Evolutionary conservation across 2,888 invertebrate species (phyloP).

Genomic region (Brachylomia viminalis): DNA sequence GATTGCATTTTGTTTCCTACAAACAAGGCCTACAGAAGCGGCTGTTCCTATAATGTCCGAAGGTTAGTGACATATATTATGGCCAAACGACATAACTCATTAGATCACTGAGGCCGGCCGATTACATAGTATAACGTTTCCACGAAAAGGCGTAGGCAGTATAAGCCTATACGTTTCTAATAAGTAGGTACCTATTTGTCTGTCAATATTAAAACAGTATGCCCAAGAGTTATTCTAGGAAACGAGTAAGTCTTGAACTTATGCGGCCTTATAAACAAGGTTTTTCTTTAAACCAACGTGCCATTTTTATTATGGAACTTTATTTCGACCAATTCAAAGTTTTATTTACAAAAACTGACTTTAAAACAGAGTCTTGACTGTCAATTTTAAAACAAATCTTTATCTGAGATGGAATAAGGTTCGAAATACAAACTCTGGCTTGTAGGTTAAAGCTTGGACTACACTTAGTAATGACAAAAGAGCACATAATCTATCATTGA

Average conservation of each 20-base stretch:
- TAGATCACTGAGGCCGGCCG: not conserved
- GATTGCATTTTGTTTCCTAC: constrained; percentile 30
- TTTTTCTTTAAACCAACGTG: not conserved
- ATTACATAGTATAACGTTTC: constrained; percentile 17
- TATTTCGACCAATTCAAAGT: not conserved
- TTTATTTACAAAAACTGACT: not conserved
- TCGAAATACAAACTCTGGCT: not conserved
- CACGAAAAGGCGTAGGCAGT: constrained; percentile 5
- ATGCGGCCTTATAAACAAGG: not conserved
- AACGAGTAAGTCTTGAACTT: not conserved
- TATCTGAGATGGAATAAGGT: not conserved
- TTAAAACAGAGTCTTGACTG: not conserved
- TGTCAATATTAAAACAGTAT: constrained; percentile 9
- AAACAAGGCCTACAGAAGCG: constrained; percentile 37
- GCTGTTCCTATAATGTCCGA: constrained; percentile 15
- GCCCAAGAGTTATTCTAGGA: not conserved
- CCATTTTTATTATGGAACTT: not conserved
- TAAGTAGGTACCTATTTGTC: not conserved
- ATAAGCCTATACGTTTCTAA: not conserved
- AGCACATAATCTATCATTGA: not conserved
- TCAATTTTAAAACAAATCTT: not conserved
- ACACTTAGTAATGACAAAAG: not conserved
- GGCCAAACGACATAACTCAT: constrained; percentile 8
- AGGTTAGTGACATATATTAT: constrained; percentile 28
- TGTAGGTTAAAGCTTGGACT: not conserved